Evolutionary conservation across 2,888 invertebrate species (phyloP).

Genomic region (Acronicta alni): DNA sequence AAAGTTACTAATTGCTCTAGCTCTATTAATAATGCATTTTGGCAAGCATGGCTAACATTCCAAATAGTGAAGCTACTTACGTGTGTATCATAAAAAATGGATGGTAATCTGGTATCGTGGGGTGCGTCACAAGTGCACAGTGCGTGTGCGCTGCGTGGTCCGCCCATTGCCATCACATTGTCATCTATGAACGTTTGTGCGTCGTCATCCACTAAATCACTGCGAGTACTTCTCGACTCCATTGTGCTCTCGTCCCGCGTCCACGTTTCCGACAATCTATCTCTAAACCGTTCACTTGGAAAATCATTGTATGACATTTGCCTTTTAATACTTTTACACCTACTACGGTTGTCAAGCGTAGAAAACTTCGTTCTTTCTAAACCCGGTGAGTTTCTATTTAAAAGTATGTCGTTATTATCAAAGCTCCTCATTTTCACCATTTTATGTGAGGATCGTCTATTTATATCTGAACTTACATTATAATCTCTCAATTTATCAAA

Average conservation of each 20-base stretch:
- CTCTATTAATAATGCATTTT: no score
- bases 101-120: conserved; percentile 76
- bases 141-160: conserved; percentile 69
- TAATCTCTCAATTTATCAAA: conserved; percentile 83
- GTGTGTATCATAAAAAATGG: conserved; percentile 84
- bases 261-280: conserved; percentile 78
- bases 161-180: conserved; percentile 75
- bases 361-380: conserved; percentile 81
- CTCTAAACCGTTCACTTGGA: conserved; percentile 81
- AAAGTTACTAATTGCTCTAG: no score
- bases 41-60: no score
- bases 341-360: conserved; percentile 84
- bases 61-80: conserved; percentile 65
- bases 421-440: conserved; percentile 82
- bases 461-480: conserved; percentile 70
- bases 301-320: conserved; percentile 88
- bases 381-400: conserved; percentile 74
- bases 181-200: conserved; percentile 78
- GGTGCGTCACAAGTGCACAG: conserved; percentile 80
- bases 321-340: conserved; percentile 83
- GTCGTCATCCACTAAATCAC: conserved; percentile 77
- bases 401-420: conserved; percentile 79
- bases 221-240: conserved; percentile 75
- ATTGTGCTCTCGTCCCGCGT: conserved; percentile 74
- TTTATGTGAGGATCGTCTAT: conserved; percentile 69